Conservation (phyloP, 35 echinoderm and acorn worm species). For the Ptychodera flava region DNA sequence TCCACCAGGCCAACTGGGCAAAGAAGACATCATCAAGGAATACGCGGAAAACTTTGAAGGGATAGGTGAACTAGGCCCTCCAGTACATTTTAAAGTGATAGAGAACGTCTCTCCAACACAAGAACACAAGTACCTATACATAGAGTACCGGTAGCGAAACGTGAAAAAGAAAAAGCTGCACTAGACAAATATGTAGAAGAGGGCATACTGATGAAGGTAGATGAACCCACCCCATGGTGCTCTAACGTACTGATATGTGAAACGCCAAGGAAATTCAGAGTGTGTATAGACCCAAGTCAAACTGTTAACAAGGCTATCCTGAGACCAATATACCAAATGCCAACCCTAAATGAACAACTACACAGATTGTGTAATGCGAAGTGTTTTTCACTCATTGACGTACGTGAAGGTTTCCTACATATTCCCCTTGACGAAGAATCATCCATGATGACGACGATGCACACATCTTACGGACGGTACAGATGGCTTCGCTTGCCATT, state of each 20-base stretch:
- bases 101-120: background rate
- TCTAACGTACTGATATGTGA: background rate
- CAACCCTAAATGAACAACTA: constrained; percentile 27
- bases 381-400: constrained; percentile 32
- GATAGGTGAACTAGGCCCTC: background rate
- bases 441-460: constrained; percentile 28
- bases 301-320: too few relatives aligned
- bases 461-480: constrained; percentile 30
- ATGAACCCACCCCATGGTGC: too few relatives aligned
- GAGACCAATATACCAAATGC: constrained; percentile 38
- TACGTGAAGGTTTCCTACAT: constrained; percentile 37
- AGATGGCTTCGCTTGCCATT: constrained; percentile 26
- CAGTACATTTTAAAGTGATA: background rate
- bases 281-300: too few relatives aligned
- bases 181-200: too few relatives aligned
- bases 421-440: too few relatives aligned
- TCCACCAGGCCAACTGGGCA: background rate
- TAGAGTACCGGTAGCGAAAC: too few relatives aligned
- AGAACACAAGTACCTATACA: background rate
- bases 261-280: too few relatives aligned
- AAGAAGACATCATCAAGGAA: background rate
- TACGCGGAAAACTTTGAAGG: background rate
- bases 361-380: constrained; percentile 44
- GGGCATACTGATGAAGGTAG: too few relatives aligned
- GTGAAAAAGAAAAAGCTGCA: too few relatives aligned